Evolutionary conservation across 2,113 vertebrate species (phyloP).

Genomic region (Varanus salvator): DNA sequence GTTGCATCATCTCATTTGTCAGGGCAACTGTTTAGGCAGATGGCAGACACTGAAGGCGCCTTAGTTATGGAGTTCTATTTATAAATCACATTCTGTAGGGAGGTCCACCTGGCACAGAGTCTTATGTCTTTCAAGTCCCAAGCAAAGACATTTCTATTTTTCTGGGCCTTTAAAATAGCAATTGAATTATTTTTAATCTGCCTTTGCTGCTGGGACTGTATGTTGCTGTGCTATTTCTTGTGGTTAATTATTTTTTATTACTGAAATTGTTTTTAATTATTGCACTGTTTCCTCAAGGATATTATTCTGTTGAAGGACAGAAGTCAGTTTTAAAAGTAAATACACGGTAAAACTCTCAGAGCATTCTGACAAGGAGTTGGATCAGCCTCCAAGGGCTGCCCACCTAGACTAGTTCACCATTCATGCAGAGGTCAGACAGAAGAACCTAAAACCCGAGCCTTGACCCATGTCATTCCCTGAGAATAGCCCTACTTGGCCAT

Average conservation of each 20-base stretch:
- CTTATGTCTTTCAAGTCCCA: neutral
- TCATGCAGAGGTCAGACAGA: neutral
- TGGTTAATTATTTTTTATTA: neutral
- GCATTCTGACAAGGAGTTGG: neutral
- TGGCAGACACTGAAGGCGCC: neutral
- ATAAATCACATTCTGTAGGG: neutral
- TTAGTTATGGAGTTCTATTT: neutral
- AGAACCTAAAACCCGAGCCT: neutral
- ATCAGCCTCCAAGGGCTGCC: neutral
- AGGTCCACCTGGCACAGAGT: neutral
- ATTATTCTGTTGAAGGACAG: neutral
- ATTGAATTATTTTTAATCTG: neutral
- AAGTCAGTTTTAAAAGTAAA: neutral
- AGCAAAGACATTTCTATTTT: neutral
- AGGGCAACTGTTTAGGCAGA: no score
- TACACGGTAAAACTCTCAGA: neutral
- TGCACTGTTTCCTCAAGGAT: neutral
- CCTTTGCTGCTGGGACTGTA: neutral
- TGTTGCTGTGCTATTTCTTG: neutral
- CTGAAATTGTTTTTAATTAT: neutral
- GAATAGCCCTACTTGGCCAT: neutral
- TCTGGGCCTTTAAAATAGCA: neutral
- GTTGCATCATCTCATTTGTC: no score
- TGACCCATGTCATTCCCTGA: neutral
- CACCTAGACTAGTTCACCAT: neutral